Evolutionary conservation across 2,888 invertebrate genomes (phyloP), one percentile per base, ranked within the genome.

Genomic region (Serrognathus titanus): DNA sequence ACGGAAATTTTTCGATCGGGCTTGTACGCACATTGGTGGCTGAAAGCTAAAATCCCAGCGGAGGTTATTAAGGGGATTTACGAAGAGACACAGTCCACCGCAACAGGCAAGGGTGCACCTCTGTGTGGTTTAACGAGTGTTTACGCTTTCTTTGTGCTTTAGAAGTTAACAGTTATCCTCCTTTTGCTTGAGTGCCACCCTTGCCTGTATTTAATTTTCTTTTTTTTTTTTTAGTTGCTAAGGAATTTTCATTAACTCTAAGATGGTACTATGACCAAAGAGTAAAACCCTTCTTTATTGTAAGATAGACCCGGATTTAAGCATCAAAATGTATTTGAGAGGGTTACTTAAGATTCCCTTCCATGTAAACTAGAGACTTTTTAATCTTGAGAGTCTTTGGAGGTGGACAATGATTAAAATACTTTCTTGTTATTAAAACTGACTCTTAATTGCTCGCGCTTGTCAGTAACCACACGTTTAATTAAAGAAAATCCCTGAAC

Each of bases 21-120:
- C 71, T 81, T 93, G 78, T 93, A 93, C 78, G 92, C 92, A 62
- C 93, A 93, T 80, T 93, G 93, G 93, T 93, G 92, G 92, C 87
- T 92, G 81, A 93, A 93, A 83, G 90, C 90, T 74, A 88, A 88
- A 73, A 82, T 91, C 74, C 90, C 90, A 63, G 83, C 82, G 66
- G 81, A 80, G 69, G 83, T 85, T 77, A 79, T 78, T 61, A 71
- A 68, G 58, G 78, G 76, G 48, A 78, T 78, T 68, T 75, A 75
- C 60, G 69, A 75, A 68, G 76, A 75, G 53, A 73, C 75, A 39
- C 66, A 73, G 24, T 11, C 71, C 41, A 66, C 70, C 41, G 63
- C 69, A 67, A 72, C 78, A 78, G 78, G 79, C 78, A 79, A 79
- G 78, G 78, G 77, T 76, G 51, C 47, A 53, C 57, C 51, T n/a